Base-by-base conservation (phyloP, 1,140 invertebrate species). In the Ostrea denselamellosa region DNA sequence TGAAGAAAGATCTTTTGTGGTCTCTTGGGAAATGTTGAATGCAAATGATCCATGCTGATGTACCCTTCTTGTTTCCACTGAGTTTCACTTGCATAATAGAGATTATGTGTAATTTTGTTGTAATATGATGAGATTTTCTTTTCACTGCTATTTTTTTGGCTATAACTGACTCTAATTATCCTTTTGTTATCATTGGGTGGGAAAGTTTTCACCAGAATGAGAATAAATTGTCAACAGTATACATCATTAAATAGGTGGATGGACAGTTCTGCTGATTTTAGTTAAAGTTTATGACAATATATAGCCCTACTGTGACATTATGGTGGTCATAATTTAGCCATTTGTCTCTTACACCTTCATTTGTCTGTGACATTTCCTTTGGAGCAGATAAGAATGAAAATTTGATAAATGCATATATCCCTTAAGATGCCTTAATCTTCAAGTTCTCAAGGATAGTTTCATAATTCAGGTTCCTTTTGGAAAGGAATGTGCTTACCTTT, bases 231-330 rank as follows among this genome's bases (percentile, higher is more conserved):
- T 34, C n/a, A 12, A 77, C 25, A 77, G 68, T 77, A 14, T 77
- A 77, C 68, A 34, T 14, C 28, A 77, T 28, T 17, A 77, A 25
- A 77, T 77, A 77, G 56, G n/a, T 7, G 22, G 65, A 25, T 34
- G 14, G 68, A 77, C 25, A 77, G 68, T 77, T 34, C 12, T 77
- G 68, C 25, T 77, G 22, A 77, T 77, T 34, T 77, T 77, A 25
- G 25, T 12, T 25, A 34, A 25, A 28, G 68, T 77, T 77, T 77
- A 25, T 25, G 28, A 14, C 68, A 77, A 77, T 28, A 25, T 77
- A 9, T 5, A 34, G 68, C 28, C 8, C 68, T 25, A 2, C 28
- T 77, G 7, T 34, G 25, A 34, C 22, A 77, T 28, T 77, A 28
- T 25, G 25, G 68, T 28, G 10, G 68, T 14, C 68, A 28, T 77